These are phyloP conservation scores for Caenorhabditis imperialis DNA, from an alignment of 2,888 invertebrate species.

Conservation along the genomic window DNA sequence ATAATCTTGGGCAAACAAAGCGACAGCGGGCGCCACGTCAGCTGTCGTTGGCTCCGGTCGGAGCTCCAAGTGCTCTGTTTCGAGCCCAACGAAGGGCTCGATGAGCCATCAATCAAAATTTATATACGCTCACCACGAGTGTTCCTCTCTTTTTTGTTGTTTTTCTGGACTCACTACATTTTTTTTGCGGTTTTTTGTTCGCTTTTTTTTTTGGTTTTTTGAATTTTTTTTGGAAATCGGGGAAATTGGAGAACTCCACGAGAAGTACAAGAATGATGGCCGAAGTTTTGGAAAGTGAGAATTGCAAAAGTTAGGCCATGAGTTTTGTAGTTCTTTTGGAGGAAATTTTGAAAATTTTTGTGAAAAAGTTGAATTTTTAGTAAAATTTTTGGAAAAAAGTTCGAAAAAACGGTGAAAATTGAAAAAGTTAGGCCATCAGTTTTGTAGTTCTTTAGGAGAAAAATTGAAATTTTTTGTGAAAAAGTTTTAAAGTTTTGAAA, in stretches of 20 bases:
- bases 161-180: not conserved
- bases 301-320: too few species aligned
- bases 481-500: too few species aligned
- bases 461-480: too few species aligned
- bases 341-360: not conserved
- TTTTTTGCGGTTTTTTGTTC: not conserved
- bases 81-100: not conserved
- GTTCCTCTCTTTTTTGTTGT: slow-evolving; percentile 4
- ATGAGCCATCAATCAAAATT: slow-evolving; percentile 44
- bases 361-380: slow-evolving; percentile 6
- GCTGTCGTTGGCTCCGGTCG: slow-evolving; percentile 37
- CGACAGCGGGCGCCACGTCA: slow-evolving; percentile 36
- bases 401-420: not conserved
- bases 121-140: slow-evolving; percentile 15
- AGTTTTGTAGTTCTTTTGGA: not conserved
- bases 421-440: too few species aligned
- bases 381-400: slow-evolving; percentile 4
- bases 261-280: too few species aligned
- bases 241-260: too few species aligned
- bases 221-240: slow-evolving; percentile 1
- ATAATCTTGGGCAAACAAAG: slow-evolving; percentile 51
- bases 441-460: too few species aligned
- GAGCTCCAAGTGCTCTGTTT: slow-evolving; percentile 3
- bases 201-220: not conserved
- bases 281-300: not conserved